Conservation (phyloP, 2,797 vertebrate genomes). For the Adrianichthys oophorus region DNA sequence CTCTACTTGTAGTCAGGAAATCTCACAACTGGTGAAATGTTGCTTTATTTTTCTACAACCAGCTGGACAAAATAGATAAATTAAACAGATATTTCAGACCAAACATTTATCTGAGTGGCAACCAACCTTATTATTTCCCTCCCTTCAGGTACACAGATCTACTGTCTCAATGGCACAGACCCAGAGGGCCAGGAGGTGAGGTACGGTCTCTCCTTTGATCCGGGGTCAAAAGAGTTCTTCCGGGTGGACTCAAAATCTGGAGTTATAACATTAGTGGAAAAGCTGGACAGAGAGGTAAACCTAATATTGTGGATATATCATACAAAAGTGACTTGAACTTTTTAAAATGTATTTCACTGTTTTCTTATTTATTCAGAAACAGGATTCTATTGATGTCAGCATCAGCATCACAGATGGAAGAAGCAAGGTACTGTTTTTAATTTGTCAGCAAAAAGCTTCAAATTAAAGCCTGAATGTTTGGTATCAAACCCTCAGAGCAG, state of each 20-base stretch:
- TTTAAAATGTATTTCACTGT: not conserved
- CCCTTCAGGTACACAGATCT: constrained; percentile 87
- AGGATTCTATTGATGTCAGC: constrained; percentile 89
- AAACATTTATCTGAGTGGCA: too few relatives aligned
- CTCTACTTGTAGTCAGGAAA: constrained; percentile 11
- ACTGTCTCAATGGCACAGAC: constrained; percentile 92
- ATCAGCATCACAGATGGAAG: constrained; percentile 93
- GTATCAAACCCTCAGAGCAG: too few relatives aligned
- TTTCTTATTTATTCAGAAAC: constrained; percentile 72
- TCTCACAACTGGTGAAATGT: not conserved
- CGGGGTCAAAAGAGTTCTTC: constrained; percentile 86
- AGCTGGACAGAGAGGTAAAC: constrained; percentile 93
- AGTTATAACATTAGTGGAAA: constrained; percentile 87
- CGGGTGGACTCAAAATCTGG: constrained; percentile 83
- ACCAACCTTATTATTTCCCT: not conserved
- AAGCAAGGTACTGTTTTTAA: constrained; percentile 83
- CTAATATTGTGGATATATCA: not conserved
- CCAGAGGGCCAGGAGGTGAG: constrained; percentile 89
- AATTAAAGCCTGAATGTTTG: too few relatives aligned
- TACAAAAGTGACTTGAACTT: not conserved
- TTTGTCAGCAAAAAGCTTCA: not conserved
- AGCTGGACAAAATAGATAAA: too few relatives aligned
- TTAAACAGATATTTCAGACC: too few relatives aligned
- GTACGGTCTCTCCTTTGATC: constrained; percentile 87
- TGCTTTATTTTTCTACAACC: too few relatives aligned